These are phyloP conservation scores for Eira barbara DNA, from an alignment of 2,113 vertebrate genomes.

Conservation along the genomic window DNA sequence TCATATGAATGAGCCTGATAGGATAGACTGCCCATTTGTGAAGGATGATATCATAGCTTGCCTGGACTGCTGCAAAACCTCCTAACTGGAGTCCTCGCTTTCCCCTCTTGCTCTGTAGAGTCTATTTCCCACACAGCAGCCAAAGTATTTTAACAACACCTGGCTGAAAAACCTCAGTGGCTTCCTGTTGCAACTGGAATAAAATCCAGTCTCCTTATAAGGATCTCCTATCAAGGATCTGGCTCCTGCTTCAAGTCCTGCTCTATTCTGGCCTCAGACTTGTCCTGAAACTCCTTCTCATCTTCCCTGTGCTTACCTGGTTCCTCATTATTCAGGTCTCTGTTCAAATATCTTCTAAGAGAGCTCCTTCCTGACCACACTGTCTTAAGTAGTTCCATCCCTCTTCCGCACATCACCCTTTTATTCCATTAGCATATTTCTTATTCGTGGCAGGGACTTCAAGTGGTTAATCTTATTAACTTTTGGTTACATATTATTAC, in stretches of 20 bases:
- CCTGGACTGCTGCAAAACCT: background rate
- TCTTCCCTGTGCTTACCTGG: background rate
- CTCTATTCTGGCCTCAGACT: background rate
- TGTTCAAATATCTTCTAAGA: background rate
- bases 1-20: background rate
- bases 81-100: background rate
- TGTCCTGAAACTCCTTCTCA: background rate
- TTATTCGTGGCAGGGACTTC: background rate
- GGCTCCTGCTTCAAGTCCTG: background rate
- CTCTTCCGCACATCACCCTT: background rate
- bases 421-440: background rate
- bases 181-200: background rate
- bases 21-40: background rate
- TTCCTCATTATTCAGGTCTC: background rate
- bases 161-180: background rate
- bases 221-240: background rate
- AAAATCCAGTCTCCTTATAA: background rate
- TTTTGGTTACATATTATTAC: background rate
- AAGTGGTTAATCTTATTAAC: background rate
- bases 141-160: background rate
- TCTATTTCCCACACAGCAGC: background rate
- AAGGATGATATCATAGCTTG: background rate
- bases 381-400: rapidly evolving
- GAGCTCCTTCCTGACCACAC: background rate
- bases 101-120: background rate